Base-by-base conservation (phyloP, 1,140 invertebrate genomes). In the Diuraphis noxia region DNA sequence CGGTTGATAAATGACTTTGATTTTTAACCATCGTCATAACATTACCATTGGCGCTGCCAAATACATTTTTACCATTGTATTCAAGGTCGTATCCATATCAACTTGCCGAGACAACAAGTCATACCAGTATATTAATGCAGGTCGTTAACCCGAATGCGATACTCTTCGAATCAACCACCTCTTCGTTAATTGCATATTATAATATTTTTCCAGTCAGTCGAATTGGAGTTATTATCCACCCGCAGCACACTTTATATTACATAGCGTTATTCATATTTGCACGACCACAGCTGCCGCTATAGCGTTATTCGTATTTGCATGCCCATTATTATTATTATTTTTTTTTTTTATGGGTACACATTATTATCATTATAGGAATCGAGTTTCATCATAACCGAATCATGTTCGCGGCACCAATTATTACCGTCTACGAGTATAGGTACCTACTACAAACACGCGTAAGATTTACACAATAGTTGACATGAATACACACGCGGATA, bases 61-160 rank as follows among this genome's bases (percentile, higher is more conserved):
- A 86, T 88, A 56, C 25, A 56, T 88, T 88, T n/a, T 88, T 40
- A 25, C 17, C 8, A 40, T 56, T 63, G 10, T 41, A 40, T 41
- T 88, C 49, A 88, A 88, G 86, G 86, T 40, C 36, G 36, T 56
- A 88, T 77, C n/a, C 88, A 77, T 89, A 77, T 89, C 40, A 79
- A 77, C 56, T 77, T 38, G 88, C 34, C 34, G 19, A 49, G 23
- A 87, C 43, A 72, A 88, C 87, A 41, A 43, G 56, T 88, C 52
- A 88, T 41, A 90, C 56, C n/a, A 36, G 86, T 88, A 56, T n/a
- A 52, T 79, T 72, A 40, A 79, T 21, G 13, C 87, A 72, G 88
- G 43, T 79, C 88, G 41, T 77, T 46, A 13, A 90, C 88, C 88
- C 41, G 63, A 90, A 90, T 36, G 23, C 21, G 23, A 79, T 79